Percentiles rank a stretch among this genome's conserved stretches.
Conservation (phyloP, 1,140 invertebrate genomes). For the Odontomachus brunneus region DNA sequence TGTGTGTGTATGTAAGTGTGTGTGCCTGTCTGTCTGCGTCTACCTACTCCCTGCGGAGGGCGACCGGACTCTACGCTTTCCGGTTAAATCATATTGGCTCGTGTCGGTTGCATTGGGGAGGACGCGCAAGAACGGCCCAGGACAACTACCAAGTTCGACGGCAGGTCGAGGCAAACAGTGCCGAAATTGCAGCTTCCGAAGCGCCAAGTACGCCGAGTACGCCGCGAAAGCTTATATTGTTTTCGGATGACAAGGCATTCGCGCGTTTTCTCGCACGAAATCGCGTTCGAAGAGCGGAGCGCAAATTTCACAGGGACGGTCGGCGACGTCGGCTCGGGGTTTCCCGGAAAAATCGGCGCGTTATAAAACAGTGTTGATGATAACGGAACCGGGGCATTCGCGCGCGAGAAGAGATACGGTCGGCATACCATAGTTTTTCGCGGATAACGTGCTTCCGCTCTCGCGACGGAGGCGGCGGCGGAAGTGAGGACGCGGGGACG, state of each 20-base stretch:
- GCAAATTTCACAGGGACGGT: neutral
- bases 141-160: neutral
- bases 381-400: neutral
- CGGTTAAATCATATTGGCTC: constrained; percentile 3
- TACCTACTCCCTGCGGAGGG: neutral
- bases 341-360: too few species aligned
- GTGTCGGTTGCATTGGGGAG: neutral
- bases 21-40: neutral
- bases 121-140: neutral
- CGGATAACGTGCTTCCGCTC: constrained; percentile 36
- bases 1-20: neutral
- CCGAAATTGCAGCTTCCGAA: neutral
- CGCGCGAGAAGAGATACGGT: neutral
- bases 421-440: constrained; percentile 8
- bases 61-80: neutral
- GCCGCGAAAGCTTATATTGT: neutral
- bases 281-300: neutral
- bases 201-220: too few species aligned
- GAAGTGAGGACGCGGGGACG: neutral
- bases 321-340: neutral
- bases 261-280: too few species aligned
- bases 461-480: neutral
- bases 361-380: neutral
- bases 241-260: neutral
- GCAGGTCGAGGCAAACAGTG: neutral